These are phyloP conservation scores for Microplitis deprimator DNA, from an alignment of 2,888 invertebrate species.

Conservation along the genomic window DNA sequence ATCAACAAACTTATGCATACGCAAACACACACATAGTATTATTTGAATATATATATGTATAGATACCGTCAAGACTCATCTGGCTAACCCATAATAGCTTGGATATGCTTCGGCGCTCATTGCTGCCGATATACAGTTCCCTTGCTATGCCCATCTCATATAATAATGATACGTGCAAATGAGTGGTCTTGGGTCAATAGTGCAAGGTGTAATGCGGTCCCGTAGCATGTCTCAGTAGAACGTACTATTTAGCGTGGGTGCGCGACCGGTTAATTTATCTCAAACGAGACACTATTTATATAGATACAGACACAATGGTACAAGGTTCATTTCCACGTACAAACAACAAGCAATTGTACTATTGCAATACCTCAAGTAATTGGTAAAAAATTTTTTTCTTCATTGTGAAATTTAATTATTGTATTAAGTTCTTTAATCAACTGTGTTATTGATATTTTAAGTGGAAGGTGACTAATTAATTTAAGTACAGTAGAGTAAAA, in stretches of 20 bases:
- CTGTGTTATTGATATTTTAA: too few species aligned
- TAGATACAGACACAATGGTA: not conserved
- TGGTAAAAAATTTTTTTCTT: too few species aligned
- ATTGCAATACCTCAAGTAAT: too few species aligned
- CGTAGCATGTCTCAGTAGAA: constrained; percentile 20
- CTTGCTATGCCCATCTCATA: constrained; percentile 3
- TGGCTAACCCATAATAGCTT: constrained; percentile 30
- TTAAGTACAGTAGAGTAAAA: too few species aligned
- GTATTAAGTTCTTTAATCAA: too few species aligned
- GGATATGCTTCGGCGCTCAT: constrained; percentile 26
- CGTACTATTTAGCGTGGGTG: constrained; percentile 27
- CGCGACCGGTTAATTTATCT: constrained; percentile 28
- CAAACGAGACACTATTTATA: not conserved
- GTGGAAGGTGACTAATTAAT: too few species aligned
- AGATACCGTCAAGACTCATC: constrained; percentile 14
- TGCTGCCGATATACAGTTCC: not conserved
- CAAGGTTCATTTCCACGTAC: not conserved
- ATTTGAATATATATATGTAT: constrained; percentile 1
- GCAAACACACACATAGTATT: not conserved
- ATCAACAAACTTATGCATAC: not conserved
- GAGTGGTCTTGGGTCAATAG: constrained; percentile 29
- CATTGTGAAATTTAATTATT: too few species aligned
- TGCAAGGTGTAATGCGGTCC: constrained; percentile 35
- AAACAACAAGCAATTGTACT: not conserved
- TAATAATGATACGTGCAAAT: constrained; percentile 19